Conservation (phyloP, 2,797 vertebrate species). For the Acanthiza pusilla region DNA sequence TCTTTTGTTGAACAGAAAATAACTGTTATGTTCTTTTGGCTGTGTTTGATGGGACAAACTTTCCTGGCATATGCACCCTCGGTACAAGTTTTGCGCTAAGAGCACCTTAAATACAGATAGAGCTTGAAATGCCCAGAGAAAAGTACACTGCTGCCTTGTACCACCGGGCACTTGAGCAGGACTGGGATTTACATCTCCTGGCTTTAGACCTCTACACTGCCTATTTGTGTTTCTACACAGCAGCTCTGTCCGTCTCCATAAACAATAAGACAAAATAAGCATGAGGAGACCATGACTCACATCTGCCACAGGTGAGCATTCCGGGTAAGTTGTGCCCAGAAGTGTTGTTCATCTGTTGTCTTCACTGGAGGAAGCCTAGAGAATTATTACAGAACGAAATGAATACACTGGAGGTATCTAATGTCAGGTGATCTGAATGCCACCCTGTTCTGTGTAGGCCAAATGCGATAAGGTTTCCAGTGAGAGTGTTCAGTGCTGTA, state of each 20-base stretch:
- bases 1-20: constrained; percentile 15
- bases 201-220: not conserved
- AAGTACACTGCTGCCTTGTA: not conserved
- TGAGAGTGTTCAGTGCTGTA: not conserved
- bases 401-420: not conserved
- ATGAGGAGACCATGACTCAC: not conserved
- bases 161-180: not conserved
- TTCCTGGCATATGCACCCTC: not conserved
- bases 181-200: not conserved
- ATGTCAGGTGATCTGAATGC: not conserved
- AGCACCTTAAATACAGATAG: not conserved
- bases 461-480: not conserved
- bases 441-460: not conserved
- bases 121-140: not conserved
- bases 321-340: not conserved
- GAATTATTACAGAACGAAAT: not conserved
- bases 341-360: not conserved
- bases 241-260: rapidly evolving
- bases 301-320: not conserved
- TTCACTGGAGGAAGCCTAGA: not conserved
- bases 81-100: not conserved
- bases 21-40: not conserved
- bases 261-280: not conserved
- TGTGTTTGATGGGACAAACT: not conserved
- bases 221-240: not conserved